phyloP scores from a whole-genome alignment of 2,888 invertebrate species.

The Pycnomerus fuliginosus region DNA sequence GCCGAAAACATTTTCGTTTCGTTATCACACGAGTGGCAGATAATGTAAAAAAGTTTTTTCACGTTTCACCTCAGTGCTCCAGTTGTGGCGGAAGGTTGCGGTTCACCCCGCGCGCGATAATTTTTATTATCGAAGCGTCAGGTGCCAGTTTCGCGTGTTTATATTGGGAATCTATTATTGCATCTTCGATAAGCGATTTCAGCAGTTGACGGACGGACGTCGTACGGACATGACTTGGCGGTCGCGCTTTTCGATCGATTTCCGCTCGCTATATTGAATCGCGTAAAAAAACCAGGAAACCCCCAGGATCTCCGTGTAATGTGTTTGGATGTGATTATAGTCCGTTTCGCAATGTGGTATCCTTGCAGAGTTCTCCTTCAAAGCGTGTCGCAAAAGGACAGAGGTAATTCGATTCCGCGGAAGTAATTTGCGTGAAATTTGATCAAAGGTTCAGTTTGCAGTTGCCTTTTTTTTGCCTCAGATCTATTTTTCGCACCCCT shows the following conservation, averaged over 20 bases:
- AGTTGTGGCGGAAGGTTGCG: too few relatives aligned
- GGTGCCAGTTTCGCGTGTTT: constrained; percentile 10
- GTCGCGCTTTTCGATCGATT: constrained; percentile 20
- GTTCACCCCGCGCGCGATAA: background rate
- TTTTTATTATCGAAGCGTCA: background rate
- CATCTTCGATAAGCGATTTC: constrained; percentile 32
- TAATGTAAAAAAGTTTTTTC: too few relatives aligned
- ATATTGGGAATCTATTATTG: constrained; percentile 25
- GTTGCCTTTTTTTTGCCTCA: too few relatives aligned
- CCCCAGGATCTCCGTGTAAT: constrained; percentile 9
- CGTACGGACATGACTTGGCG: constrained; percentile 18
- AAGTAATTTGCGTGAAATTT: too few relatives aligned
- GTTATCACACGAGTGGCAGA: too few relatives aligned
- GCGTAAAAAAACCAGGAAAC: background rate
- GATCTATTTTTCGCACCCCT: too few relatives aligned
- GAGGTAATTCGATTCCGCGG: constrained; percentile 31
- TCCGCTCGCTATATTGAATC: constrained; percentile 11
- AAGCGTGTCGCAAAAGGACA: constrained; percentile 32
- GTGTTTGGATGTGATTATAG: constrained; percentile 14
- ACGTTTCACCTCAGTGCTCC: too few relatives aligned
- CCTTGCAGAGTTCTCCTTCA: constrained; percentile 48
- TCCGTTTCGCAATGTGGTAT: constrained; percentile 42
- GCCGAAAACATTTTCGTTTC: too few relatives aligned
- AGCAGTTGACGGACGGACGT: constrained; percentile 23
- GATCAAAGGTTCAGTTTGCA: too few relatives aligned